Percentiles rank a stretch among this genome's conserved stretches.
Conservation (phyloP, 2,888 invertebrate genomes). For the Selenia dentaria region DNA sequence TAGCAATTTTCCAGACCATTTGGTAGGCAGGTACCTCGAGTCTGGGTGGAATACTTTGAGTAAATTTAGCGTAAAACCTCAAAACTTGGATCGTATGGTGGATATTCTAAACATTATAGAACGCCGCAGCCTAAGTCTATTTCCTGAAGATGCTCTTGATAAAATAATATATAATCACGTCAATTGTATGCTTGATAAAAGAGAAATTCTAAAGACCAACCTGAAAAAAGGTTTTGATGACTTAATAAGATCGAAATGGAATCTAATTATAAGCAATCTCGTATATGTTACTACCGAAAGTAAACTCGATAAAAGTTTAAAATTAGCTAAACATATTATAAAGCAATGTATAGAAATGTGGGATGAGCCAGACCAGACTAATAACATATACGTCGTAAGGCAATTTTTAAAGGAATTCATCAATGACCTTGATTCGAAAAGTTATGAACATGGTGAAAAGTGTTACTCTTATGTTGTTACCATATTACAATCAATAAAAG, state of each 20-base stretch:
- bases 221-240: not conserved
- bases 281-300: slow-evolving; percentile 10
- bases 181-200: slow-evolving; percentile 15
- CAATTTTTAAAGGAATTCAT: slow-evolving; percentile 13
- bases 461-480: slow-evolving; percentile 9
- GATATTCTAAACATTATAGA: slow-evolving; percentile 9
- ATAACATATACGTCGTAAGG: slow-evolving; percentile 14
- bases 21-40: slow-evolving; percentile 8
- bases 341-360: slow-evolving; percentile 18
- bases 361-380: slow-evolving; percentile 3
- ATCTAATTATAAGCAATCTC: slow-evolving; percentile 13
- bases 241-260: slow-evolving; percentile 17
- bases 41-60: slow-evolving; percentile 15
- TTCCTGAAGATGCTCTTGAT: slow-evolving; percentile 11
- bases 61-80: slow-evolving; percentile 13
- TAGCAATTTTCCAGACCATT: slow-evolving; percentile 3
- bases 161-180: slow-evolving; percentile 16
- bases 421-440: slow-evolving; percentile 3
- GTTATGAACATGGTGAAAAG: slow-evolving; percentile 7
- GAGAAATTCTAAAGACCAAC: slow-evolving; percentile 7
- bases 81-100: slow-evolving; percentile 10
- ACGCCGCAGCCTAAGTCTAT: not conserved
- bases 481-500: slow-evolving; percentile 11
- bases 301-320: slow-evolving; percentile 11
- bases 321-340: slow-evolving; percentile 11